Evolutionary conservation across 1,140 invertebrate genomes (phyloP).

Genomic region (Chrysomallon squamiferum): DNA sequence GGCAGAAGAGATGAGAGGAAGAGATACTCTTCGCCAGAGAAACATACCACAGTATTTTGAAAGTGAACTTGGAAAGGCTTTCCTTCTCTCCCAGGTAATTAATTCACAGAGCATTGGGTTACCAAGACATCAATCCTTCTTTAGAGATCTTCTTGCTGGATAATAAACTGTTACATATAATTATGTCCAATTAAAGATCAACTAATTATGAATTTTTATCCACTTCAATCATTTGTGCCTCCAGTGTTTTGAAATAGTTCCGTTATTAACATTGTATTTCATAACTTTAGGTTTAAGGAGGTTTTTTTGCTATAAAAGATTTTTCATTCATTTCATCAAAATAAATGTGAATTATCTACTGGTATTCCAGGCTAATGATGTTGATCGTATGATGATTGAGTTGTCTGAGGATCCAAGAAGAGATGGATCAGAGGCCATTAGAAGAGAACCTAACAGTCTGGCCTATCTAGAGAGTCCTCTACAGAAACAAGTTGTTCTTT

Average conservation of each 20-base stretch:
- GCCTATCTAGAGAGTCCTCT: slow-evolving; percentile 9
- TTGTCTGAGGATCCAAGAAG: slow-evolving; percentile 46
- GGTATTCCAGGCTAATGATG: slow-evolving; percentile 41
- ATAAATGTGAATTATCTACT: no score
- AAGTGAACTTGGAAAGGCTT: slow-evolving; percentile 61
- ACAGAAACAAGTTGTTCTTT: slow-evolving; percentile 1
- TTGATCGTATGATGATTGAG: slow-evolving; percentile 46
- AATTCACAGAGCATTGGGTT: no score
- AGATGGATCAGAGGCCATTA: slow-evolving; percentile 40
- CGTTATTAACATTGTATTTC: no score
- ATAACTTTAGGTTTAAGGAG: no score
- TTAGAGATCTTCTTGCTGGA: no score
- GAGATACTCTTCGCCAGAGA: slow-evolving; percentile 43
- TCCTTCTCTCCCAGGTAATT: slow-evolving; percentile 46
- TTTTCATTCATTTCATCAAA: no score
- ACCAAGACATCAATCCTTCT: background rate
- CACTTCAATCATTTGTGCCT: no score
- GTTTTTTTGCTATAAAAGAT: no score
- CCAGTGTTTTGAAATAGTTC: no score
- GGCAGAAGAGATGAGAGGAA: slow-evolving; percentile 43
- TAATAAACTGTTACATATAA: no score
- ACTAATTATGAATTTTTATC: no score
- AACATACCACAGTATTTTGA: slow-evolving; percentile 60
- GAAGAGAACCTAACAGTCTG: slow-evolving; percentile 21
- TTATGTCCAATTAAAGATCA: no score